Evolutionary conservation across 2,888 invertebrate species (phyloP), one percentile per base, ranked within the genome.

Genomic region (Micropterix aruncella): DNA sequence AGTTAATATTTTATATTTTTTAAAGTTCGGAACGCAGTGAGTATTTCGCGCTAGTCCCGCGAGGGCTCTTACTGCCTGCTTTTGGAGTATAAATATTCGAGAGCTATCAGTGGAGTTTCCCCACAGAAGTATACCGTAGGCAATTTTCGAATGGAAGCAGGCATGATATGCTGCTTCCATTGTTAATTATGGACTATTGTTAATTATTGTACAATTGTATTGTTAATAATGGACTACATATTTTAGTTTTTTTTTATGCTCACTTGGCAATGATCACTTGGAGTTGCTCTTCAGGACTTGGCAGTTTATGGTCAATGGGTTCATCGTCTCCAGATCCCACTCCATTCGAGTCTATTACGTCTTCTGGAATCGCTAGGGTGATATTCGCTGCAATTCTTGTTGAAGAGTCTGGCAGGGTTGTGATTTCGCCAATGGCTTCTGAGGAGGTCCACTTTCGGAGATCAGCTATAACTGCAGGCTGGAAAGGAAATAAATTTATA

Each of bases 271-370:
- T 87, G 59, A 88, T 79, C 54, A 84, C 80, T 63, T 83, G 79
- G 52, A 86, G 75, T 65, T 88, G 88, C 65, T 90, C 90, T 62
- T 88, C 87, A 36, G 90, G 89, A 52, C 89, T 88, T 41, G 90
- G 90, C 56, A 90, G 72, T 61, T 85, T 79, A 66, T 89, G 88
- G 67, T 89, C 87, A 54, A 88, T 78, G 52, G 80, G 83, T 60
- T 81, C 81, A 52, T 71, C 74, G 54, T 79, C 78, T 44, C 77
- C 76, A 2, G 77, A 75, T 12, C 70, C 75, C 2, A 70, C 66
- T 52, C 63, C 60, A 48, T 64, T 60, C 48, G 66, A 67, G 50
- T 71, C 69, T 2, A 72, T 74, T 27, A 74, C 66, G 50, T 67
- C 71, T 53, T 67, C 66, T n/a, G 68, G 68, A 9, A 48, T 47